Conservation (phyloP, 1,140 invertebrate genomes). For the Orussus abietinus region DNA sequence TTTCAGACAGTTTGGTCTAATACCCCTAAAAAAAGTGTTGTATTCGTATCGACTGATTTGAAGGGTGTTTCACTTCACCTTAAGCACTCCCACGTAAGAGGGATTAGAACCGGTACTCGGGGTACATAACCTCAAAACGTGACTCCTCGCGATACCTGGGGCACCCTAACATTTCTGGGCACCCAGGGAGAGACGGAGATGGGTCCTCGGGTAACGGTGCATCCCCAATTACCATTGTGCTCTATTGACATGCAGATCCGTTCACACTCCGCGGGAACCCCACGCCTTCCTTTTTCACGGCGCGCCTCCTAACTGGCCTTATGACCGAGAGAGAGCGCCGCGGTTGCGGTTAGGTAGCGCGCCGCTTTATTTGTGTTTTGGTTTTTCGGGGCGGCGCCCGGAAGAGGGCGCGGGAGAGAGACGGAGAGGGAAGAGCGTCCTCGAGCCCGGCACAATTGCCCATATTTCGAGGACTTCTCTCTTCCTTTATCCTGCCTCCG, state of each 20-base stretch:
- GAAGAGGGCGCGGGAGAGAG: conserved; percentile 23
- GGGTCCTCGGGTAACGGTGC: conserved; percentile 46
- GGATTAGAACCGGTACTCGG: too few species aligned
- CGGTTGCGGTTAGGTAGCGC: conserved; percentile 15
- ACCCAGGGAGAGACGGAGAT: too few species aligned
- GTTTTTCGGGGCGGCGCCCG: conserved; percentile 47
- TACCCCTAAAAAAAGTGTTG: too few species aligned
- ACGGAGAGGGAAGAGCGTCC: conserved; percentile 8
- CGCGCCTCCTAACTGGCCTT: conserved; percentile 30
- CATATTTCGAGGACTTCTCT: conserved; percentile 29
- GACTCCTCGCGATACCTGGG: too few species aligned
- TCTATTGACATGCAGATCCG: conserved; percentile 49
- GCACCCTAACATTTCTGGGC: too few species aligned
- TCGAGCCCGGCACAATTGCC: conserved; percentile 33
- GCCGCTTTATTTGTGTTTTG: conserved; percentile 51
- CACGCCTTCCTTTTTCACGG: conserved; percentile 6
- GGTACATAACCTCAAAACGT: too few species aligned
- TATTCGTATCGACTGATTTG: too few species aligned
- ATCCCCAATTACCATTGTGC: conserved; percentile 46
- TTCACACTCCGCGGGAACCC: conserved; percentile 28
- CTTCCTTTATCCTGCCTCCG: conserved; percentile 19
- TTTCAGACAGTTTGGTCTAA: too few species aligned
- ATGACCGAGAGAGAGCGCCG: conserved; percentile 15
- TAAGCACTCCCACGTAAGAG: background rate
- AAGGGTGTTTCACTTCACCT: too few species aligned